phyloP scores from a whole-genome alignment of 2,797 vertebrate genomes.

The Argya squamiceps region DNA sequence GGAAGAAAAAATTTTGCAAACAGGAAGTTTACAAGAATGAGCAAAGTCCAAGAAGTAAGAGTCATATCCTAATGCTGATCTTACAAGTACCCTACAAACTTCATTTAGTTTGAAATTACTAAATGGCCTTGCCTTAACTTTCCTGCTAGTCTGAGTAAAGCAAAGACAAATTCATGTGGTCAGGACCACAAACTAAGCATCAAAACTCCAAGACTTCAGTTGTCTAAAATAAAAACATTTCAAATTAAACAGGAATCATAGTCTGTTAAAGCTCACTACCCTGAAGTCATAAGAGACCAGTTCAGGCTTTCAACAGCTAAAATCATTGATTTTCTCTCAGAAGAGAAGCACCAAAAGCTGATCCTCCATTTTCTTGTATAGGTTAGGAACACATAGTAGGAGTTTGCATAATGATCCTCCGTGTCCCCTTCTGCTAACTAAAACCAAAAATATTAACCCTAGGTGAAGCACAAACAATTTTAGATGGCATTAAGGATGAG shows the following conservation, averaged over 20 bases:
- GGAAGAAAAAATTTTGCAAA: not conserved
- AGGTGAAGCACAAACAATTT: not conserved
- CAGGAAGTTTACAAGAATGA: slow-evolving; percentile 3
- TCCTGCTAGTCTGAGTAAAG: not conserved
- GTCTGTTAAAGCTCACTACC: not conserved
- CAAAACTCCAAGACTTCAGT: not conserved
- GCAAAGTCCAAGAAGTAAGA: not conserved
- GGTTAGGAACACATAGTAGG: not conserved
- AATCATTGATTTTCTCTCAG: not conserved
- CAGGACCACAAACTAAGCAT: not conserved
- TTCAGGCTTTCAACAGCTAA: not conserved
- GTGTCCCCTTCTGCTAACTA: not conserved
- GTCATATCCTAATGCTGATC: not conserved
- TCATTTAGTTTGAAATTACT: not conserved
- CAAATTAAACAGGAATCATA: not conserved
- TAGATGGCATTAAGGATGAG: not conserved
- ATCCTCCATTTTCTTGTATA: not conserved
- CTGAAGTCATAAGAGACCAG: rapidly evolving
- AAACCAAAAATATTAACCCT: not conserved
- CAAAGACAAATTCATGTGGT: not conserved
- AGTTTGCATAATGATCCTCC: not conserved
- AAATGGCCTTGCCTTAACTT: not conserved
- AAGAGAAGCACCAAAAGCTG: not conserved
- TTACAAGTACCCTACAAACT: not conserved
- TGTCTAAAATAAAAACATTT: not conserved